phyloP scores from a whole-genome alignment of 2,113 vertebrate genomes.

The Chiloscyllium plagiosum region DNA sequence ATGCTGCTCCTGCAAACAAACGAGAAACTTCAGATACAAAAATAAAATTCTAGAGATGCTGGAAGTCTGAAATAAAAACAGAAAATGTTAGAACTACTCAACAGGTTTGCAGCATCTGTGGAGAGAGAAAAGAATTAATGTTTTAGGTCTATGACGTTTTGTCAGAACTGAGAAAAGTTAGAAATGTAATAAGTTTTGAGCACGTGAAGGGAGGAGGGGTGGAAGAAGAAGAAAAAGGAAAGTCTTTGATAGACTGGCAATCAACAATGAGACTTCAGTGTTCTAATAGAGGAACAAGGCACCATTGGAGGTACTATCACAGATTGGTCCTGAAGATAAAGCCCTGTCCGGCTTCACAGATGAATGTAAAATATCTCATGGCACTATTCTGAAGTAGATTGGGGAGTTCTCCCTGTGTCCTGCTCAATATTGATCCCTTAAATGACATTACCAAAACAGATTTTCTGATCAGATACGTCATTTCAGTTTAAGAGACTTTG shows the following conservation, averaged over 20 bases:
- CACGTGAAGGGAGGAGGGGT: not conserved
- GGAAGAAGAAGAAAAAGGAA: not conserved
- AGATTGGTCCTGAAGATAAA: too few relatives aligned
- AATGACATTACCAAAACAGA: too few relatives aligned
- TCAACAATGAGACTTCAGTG: not conserved
- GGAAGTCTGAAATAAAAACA: not conserved
- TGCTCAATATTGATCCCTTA: too few relatives aligned
- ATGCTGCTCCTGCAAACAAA: conserved; percentile 53
- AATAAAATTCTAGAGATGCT: not conserved
- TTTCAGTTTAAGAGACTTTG: too few relatives aligned
- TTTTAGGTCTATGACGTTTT: not conserved
- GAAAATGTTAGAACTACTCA: not conserved
- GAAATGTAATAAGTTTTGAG: not conserved
- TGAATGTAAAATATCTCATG: too few relatives aligned
- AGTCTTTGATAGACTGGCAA: not conserved
- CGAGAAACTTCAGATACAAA: not conserved
- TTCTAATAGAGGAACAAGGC: not conserved
- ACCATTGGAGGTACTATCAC: not conserved
- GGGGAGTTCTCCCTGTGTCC: too few relatives aligned
- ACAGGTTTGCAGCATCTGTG: not conserved
- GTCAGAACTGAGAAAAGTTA: not conserved
- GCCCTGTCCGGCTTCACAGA: too few relatives aligned
- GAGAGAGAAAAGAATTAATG: not conserved
- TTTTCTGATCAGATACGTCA: too few relatives aligned
- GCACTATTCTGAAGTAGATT: too few relatives aligned